Evolutionary conservation across 2,797 vertebrate species (phyloP).

Genomic region (Arrhamphus sclerolepis): DNA sequence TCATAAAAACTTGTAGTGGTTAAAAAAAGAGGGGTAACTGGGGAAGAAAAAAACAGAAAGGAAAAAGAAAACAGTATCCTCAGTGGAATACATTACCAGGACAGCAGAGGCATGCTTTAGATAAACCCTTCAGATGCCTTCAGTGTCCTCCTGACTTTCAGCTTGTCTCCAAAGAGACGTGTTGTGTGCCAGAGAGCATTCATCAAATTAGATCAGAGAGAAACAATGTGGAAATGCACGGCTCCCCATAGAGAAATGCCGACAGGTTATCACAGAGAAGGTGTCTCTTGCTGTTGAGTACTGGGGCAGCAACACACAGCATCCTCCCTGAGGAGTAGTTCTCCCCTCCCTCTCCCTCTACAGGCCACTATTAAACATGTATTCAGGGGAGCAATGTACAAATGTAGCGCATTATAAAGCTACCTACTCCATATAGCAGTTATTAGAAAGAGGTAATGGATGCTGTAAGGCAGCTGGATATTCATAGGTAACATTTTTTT

Average conservation of each 20-base stretch:
- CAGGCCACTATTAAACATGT: constrained; percentile 35
- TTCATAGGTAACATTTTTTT: constrained; percentile 34
- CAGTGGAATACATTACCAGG: constrained; percentile 73
- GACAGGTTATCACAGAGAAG: constrained; percentile 80
- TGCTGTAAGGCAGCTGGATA: constrained; percentile 1
- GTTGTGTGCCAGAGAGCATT: constrained; percentile 81
- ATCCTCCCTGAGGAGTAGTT: constrained; percentile 45
- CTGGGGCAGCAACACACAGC: constrained; percentile 47
- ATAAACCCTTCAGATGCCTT: constrained; percentile 80
- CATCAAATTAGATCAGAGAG: constrained; percentile 82
- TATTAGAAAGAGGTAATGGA: constrained; percentile 29
- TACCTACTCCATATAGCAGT: constrained; percentile 30
- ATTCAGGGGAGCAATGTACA: constrained; percentile 40
- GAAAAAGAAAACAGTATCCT: constrained; percentile 61
- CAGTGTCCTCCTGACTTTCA: constrained; percentile 83
- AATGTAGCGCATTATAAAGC: constrained; percentile 30
- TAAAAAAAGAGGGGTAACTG: constrained; percentile 37
- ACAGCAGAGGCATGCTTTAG: constrained; percentile 68
- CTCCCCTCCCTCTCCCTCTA: constrained; percentile 4
- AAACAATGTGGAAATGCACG: constrained; percentile 73
- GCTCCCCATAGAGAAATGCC: constrained; percentile 66
- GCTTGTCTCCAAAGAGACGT: constrained; percentile 79
- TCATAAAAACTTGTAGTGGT: constrained; percentile 33
- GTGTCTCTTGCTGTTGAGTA: constrained; percentile 67
- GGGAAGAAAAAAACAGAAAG: constrained; percentile 26